Base-by-base conservation (phyloP, 2,113 vertebrate species). In the Ranitomeya imitator region DNA sequence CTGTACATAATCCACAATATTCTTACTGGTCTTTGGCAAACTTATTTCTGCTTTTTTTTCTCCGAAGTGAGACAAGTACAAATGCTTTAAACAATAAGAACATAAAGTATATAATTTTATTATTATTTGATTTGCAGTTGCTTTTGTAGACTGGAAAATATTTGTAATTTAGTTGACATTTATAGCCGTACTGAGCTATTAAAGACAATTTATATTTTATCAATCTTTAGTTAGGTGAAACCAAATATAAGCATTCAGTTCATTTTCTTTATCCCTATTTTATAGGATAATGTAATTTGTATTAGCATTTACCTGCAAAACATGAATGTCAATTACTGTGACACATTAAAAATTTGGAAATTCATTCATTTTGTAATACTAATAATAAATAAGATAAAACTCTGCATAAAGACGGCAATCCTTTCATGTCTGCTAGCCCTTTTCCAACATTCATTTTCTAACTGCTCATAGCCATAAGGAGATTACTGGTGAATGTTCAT, bases 311-410 rank as follows among this genome's bases (percentile, higher is more conserved):
- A 59, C 23, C 23, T 13, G 69, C 55, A 85, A 85, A 71, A 85
- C 6, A 85, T 54, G 8, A 59, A 84, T 55, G 13, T 7, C n/a
- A 8, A 57, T 59, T 85, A 74, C 54, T 37, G 52, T 26, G 5
- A 85, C 74, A 37, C 51, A 59, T 85, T 21, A 85, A 85, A 74
- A 65, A 74, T 9, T 2, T 19, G 26, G 52, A 69, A 82, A 69
- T 79, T 15, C 52, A 60, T 83, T 67, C 21, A 52, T 83, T 83
- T 83, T 67, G 13, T 69, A 83, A 60, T 60, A 51, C 55, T 83
- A 83, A 83, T 69, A 83, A 83, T 67, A 83, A 23, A 83, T 69
- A 69, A 83, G 45, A 83, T 83, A 67, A 13, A 83, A 54, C 51
- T 51, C 51, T 67, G 21, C 45, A 69, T 83, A 23, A 69, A 69